Base-by-base conservation (phyloP, 2,797 vertebrate species). In the Pseudochirops cupreus region DNA sequence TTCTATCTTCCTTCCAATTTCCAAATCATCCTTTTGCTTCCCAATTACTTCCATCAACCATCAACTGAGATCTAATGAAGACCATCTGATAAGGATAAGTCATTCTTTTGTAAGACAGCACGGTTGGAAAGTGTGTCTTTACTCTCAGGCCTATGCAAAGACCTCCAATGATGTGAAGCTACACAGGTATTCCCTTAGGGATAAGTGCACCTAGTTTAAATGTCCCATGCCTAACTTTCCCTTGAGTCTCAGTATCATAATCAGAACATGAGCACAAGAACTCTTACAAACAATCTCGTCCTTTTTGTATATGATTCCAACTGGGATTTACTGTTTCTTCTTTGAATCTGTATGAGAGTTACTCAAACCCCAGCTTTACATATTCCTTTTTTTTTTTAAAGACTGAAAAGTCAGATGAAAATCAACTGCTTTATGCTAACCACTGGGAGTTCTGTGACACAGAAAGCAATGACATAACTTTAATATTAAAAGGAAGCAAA, bases 401-500 rank as follows among this genome's bases (percentile, higher is more conserved):
- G 96, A 90, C n/a, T 91, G 95, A 93, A 94, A 87, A 74, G 53
- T 52, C 94, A 93, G 55, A 93, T 24, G 56, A 92, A 93, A 95
- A 92, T 31, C 26, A 67, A 92, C 92, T 39, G 0, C 94, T 93
- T n/a, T 5, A 92, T 62, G 91, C 14, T 95, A 97, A 94, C 90
- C 92, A 92, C 92, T 52, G 96, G 95, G 93, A 97, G 96, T 94
- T 94, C 90, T 93, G 87, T 97, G 97, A 97, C 29, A 82, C 10
- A 0, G 33, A 62, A 97, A 97, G 95, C 96, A 97, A 56, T 92
- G 93, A 97, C 94, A 97, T 93, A 94, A 96, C 56, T 91, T 97
- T 96, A 97, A 96, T 95, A 97, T 95, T 97, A 97, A 97, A 97
- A 97, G 91, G 94, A 97, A 98, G 91, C 91, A 96, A 98, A 98